Evolutionary conservation across 1,140 invertebrate species (phyloP).

Genomic region (Danaus plexippus): DNA sequence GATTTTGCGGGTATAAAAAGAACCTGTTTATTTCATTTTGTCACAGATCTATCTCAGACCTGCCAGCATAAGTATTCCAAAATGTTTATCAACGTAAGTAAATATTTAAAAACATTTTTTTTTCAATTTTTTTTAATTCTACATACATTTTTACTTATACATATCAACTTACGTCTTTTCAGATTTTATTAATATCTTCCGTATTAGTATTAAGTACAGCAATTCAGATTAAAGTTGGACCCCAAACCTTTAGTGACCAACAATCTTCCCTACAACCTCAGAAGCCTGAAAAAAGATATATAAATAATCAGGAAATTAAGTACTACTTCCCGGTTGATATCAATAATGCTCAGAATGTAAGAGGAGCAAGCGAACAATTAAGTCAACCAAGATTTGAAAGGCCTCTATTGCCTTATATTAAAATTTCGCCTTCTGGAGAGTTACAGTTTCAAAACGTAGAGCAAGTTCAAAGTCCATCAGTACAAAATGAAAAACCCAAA

Average conservation of each 20-base stretch:
- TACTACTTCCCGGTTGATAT: no score
- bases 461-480: no score
- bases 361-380: no score
- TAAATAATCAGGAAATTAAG: neutral
- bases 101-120: neutral
- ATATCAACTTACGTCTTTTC: constrained; percentile 6
- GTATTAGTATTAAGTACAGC: constrained; percentile 5
- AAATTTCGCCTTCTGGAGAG: no score
- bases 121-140: neutral
- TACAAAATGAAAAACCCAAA: no score
- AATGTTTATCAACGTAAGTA: no score
- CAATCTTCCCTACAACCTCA: constrained; percentile 5
- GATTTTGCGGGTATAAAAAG: constrained; percentile 4
- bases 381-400: no score
- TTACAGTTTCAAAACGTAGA: no score
- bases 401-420: no score
- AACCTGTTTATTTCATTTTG: constrained; percentile 1
- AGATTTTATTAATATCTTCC: constrained; percentile 11
- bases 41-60: neutral
- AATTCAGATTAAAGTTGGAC: constrained; percentile 5
- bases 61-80: neutral
- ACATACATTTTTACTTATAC: neutral
- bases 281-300: constrained; percentile 6
- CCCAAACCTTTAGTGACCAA: constrained; percentile 1
- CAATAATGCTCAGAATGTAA: no score